phyloP scores from a whole-genome alignment of 1,140 invertebrate genomes.

The Oreohelix idahoensis region DNA sequence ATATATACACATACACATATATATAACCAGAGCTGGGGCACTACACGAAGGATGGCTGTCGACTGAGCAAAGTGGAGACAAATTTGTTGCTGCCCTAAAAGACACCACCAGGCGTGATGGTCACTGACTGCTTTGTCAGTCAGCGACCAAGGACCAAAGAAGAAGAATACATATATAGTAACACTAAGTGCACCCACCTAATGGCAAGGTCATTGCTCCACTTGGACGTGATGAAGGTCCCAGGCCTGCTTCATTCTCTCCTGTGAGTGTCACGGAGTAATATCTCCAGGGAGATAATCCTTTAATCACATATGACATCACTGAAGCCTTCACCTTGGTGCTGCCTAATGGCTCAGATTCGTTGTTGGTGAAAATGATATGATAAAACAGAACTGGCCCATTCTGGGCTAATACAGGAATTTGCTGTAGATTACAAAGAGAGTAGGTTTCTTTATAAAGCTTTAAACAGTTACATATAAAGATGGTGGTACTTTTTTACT shows the following conservation, averaged over 20 bases:
- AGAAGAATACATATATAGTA: no score
- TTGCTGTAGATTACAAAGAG: slow-evolving; percentile 42
- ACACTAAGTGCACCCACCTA: slow-evolving; percentile 25
- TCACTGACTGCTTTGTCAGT: no score
- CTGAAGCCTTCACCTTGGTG: background rate
- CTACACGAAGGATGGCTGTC: no score
- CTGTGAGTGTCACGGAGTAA: slow-evolving; percentile 50
- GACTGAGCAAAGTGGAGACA: no score
- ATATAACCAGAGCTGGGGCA: no score
- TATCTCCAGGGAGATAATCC: slow-evolving; percentile 54
- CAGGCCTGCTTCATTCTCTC: slow-evolving; percentile 51
- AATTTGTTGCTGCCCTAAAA: no score
- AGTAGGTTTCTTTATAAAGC: no score
- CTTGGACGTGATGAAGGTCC: slow-evolving; percentile 36
- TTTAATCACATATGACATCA: slow-evolving; percentile 21
- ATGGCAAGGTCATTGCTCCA: slow-evolving; percentile 28
- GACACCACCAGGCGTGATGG: no score
- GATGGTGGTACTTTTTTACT: no score
- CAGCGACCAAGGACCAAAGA: no score
- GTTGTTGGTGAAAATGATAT: slow-evolving; percentile 30
- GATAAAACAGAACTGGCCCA: slow-evolving; percentile 44
- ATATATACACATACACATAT: no score
- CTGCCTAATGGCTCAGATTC: background rate
- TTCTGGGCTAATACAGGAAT: slow-evolving; percentile 35
- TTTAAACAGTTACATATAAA: background rate